Evolutionary conservation across 2,888 invertebrate genomes (phyloP).

Genomic region (Aelia acuminata): DNA sequence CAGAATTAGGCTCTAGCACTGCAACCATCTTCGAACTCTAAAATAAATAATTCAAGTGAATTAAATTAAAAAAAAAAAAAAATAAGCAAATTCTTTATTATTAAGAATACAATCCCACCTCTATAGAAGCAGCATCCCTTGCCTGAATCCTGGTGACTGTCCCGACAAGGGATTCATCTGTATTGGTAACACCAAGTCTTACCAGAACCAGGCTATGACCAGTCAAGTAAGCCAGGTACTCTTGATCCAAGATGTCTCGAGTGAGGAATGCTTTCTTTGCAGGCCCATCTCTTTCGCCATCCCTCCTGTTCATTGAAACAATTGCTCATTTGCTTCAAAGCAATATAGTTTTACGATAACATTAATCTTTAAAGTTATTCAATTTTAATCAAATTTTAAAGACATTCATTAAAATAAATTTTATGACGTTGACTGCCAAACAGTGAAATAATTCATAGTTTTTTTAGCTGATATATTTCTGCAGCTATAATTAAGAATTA

Average conservation of each 20-base stretch:
- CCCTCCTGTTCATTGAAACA: too few species aligned
- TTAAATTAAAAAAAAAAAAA: not conserved
- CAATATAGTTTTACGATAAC: too few species aligned
- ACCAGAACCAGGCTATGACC: constrained; percentile 70
- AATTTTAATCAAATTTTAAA: too few species aligned
- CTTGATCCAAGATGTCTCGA: constrained; percentile 88
- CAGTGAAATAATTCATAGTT: too few species aligned
- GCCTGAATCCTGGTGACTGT: constrained; percentile 80
- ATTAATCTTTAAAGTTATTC: too few species aligned
- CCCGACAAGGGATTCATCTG: constrained; percentile 80
- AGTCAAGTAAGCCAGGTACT: constrained; percentile 83
- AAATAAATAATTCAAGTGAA: too few species aligned
- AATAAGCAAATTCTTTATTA: not conserved
- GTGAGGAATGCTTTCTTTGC: constrained; percentile 86
- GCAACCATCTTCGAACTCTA: constrained; percentile 85
- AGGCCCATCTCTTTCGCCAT: constrained; percentile 72
- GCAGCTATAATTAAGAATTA: too few species aligned
- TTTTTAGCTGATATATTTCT: too few species aligned
- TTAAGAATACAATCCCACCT: constrained; percentile 71
- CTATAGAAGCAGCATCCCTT: constrained; percentile 86
- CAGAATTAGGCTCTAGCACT: constrained; percentile 81
- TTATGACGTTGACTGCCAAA: too few species aligned
- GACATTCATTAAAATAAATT: too few species aligned
- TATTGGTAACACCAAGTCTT: constrained; percentile 77
- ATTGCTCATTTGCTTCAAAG: too few species aligned